A percentile compares a stretch with the other conserved stretches of the same genome.
Conservation (phyloP, 2,113 vertebrate genomes). For the Galemys pyrenaicus region DNA sequence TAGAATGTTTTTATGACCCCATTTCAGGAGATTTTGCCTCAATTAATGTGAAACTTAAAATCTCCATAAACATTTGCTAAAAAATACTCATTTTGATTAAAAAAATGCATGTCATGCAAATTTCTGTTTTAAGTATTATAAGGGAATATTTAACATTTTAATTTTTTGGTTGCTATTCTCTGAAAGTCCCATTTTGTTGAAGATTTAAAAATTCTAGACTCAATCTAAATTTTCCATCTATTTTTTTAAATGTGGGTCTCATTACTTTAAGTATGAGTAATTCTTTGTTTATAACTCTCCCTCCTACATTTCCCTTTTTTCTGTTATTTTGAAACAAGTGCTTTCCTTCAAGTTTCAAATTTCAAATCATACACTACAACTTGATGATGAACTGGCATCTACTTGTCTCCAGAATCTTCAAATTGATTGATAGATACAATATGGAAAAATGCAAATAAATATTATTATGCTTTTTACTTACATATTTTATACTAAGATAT, state of each 20-base stretch:
- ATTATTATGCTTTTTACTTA: neutral
- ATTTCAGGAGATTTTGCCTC: neutral
- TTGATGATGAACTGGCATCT: neutral
- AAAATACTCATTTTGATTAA: neutral
- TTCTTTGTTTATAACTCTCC: neutral
- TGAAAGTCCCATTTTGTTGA: neutral
- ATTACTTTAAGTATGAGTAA: neutral
- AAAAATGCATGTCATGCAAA: neutral
- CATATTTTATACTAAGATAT: neutral
- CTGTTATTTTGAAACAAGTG: neutral
- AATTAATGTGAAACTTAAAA: neutral
- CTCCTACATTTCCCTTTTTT: neutral
- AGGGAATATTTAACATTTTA: neutral
- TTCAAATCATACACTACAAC: neutral
- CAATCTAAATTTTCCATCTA: neutral
- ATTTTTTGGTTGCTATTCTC: neutral
- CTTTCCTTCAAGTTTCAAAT: neutral
- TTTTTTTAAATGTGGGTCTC: neutral
- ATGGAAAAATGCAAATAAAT: neutral
- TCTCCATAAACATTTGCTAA: neutral
- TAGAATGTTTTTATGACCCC: neutral
- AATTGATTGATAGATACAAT: neutral
- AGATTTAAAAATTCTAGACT: neutral
- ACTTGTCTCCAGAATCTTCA: neutral
- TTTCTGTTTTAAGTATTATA: neutral